These are phyloP conservation scores for Eonycteris spelaea DNA, from an alignment of 2,113 vertebrate species.

Conservation along the genomic window DNA sequence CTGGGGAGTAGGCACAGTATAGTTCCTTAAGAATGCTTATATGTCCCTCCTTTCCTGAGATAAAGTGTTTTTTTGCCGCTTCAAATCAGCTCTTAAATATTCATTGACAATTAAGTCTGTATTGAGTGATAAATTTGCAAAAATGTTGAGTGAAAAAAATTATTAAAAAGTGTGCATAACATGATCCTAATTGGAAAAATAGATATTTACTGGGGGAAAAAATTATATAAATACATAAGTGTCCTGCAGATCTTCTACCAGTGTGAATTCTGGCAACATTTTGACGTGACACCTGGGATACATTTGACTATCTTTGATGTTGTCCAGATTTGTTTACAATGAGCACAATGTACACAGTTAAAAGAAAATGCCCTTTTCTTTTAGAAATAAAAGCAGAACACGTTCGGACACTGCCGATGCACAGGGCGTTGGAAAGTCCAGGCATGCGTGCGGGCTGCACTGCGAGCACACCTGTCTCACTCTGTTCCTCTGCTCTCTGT, in stretches of 20 bases:
- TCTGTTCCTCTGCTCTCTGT: neutral
- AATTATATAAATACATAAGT: too few relatives aligned
- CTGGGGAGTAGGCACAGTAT: too few relatives aligned
- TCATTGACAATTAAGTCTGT: neutral
- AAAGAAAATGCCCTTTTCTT: neutral
- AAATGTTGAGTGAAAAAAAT: neutral
- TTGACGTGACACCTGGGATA: accelerated
- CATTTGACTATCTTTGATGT: neutral
- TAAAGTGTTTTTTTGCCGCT: neutral
- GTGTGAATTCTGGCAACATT: neutral
- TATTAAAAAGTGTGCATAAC: neutral
- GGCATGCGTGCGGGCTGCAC: accelerated
- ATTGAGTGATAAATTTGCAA: neutral
- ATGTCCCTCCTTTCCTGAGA: neutral
- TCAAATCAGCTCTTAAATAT: neutral
- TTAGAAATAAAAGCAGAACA: accelerated
- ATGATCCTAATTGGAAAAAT: neutral
- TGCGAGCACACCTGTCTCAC: neutral
- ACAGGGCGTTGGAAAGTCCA: neutral
- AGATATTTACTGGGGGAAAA: neutral
- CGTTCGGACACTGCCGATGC: accelerated
- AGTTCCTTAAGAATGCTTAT: neutral
- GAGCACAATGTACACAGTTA: neutral
- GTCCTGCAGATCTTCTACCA: neutral
- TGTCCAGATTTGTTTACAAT: neutral